Conservation (phyloP, 2,797 vertebrate species). For the Parotocinclus haroldoi region DNA sequence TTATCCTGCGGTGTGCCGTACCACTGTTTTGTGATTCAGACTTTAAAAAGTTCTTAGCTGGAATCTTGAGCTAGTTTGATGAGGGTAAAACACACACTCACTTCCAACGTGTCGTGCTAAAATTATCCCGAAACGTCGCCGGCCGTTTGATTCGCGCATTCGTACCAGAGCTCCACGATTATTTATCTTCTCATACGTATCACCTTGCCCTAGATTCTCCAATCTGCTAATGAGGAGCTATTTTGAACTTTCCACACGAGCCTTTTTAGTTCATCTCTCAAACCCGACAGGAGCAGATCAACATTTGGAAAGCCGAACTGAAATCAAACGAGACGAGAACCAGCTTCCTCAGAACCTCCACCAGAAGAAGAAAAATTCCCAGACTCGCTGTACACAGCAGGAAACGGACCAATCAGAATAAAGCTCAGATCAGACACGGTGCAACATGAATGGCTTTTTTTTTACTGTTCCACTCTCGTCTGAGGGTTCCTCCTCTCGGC, state of each 20-base stretch:
- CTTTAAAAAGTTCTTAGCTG: too few species aligned
- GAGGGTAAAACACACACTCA: too few species aligned
- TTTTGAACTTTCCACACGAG: slow-evolving; percentile 34
- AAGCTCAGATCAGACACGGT: slow-evolving; percentile 1
- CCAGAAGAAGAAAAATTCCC: slow-evolving; percentile 18
- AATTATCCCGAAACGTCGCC: too few species aligned
- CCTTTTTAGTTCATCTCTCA: slow-evolving; percentile 34
- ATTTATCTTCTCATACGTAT: not conserved
- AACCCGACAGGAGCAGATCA: slow-evolving; percentile 34
- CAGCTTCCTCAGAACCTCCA: slow-evolving; percentile 1
- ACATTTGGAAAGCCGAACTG: slow-evolving; percentile 29
- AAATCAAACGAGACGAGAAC: slow-evolving; percentile 32
- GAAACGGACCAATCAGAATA: slow-evolving; percentile 19
- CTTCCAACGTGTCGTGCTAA: too few species aligned
- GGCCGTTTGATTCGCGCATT: not conserved
- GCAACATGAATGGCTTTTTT: too few species aligned
- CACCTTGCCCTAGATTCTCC: slow-evolving; percentile 37
- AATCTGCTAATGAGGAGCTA: slow-evolving; percentile 38
- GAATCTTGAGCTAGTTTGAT: too few species aligned
- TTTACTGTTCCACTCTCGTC: too few species aligned
- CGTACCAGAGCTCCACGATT: not conserved
- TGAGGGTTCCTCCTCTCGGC: too few species aligned
- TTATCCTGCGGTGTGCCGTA: too few species aligned
- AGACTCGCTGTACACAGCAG: not conserved
- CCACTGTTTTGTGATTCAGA: too few species aligned